Evolutionary conservation across 2,888 invertebrate genomes (phyloP).

Genomic region (Lydus trimaculatus): DNA sequence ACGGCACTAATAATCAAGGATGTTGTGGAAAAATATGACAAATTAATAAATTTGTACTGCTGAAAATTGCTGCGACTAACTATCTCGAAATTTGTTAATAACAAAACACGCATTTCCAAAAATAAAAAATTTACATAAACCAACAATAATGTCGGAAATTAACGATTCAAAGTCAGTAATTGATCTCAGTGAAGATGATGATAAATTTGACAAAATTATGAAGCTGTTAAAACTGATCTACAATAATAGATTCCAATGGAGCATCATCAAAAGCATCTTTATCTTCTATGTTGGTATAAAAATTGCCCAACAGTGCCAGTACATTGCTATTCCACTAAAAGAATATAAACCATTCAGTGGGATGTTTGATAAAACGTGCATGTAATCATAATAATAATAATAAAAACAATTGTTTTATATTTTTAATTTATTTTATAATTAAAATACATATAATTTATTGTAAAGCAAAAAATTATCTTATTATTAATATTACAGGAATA

Average conservation of each 20-base stretch:
- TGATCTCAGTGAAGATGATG: not conserved
- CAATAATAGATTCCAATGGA: conserved; percentile 34
- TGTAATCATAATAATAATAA: conserved; percentile 10
- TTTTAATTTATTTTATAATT: not conserved
- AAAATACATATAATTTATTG: not conserved
- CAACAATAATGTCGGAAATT: not conserved
- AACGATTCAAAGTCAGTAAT: not conserved
- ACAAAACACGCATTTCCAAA: no score
- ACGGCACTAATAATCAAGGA: no score
- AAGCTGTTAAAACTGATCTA: conserved; percentile 15
- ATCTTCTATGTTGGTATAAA: conserved; percentile 42
- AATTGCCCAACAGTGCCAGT: conserved; percentile 39
- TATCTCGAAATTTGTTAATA: no score
- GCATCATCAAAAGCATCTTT: conserved; percentile 31
- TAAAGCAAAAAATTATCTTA: not conserved
- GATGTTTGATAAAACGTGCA: not conserved
- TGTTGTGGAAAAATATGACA: no score
- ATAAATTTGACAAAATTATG: not conserved
- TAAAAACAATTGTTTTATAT: not conserved
- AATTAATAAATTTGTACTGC: no score
- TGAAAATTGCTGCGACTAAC: no score
- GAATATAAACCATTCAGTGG: conserved; percentile 35
- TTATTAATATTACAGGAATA: not conserved
- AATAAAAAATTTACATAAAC: no score
- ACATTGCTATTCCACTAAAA: conserved; percentile 36